Percentiles rank a stretch among this genome's conserved stretches.
Conservation (phyloP, 2,888 invertebrate genomes). For the Brenthis hecate region DNA sequence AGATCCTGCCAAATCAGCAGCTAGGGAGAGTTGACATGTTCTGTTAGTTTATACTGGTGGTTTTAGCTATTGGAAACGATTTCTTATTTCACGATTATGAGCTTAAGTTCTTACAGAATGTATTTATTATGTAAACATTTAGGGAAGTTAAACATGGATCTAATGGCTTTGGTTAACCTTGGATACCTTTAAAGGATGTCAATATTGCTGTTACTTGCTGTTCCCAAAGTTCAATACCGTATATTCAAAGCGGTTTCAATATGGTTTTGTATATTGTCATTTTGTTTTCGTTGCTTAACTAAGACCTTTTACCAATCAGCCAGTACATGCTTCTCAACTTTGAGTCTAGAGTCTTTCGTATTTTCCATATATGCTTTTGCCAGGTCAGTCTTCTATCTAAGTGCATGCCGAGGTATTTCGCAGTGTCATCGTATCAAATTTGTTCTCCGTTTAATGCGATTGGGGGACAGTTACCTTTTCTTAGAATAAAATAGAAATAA, state of each 20-base stretch:
- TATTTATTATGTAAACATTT: neutral
- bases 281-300: too few relatives aligned
- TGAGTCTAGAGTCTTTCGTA: too few relatives aligned
- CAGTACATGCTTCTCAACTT: too few relatives aligned
- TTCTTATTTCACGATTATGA: neutral
- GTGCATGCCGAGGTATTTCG: too few relatives aligned
- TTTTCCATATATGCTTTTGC: too few relatives aligned
- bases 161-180: neutral
- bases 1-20: neutral
- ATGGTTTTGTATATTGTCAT: too few relatives aligned
- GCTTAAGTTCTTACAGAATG: neutral
- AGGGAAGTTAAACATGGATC: neutral
- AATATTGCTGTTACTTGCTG: neutral
- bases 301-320: too few relatives aligned
- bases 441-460: too few relatives aligned
- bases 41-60: neutral
- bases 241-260: neutral
- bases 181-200: neutral
- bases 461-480: too few relatives aligned
- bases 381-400: too few relatives aligned
- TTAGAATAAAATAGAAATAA: too few relatives aligned
- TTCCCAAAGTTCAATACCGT: constrained; percentile 1
- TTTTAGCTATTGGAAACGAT: neutral
- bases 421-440: too few relatives aligned
- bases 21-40: neutral